These are phyloP conservation scores for Zaprionus lineosus DNA, from an alignment of 2,888 invertebrate species.

Conservation along the genomic window DNA sequence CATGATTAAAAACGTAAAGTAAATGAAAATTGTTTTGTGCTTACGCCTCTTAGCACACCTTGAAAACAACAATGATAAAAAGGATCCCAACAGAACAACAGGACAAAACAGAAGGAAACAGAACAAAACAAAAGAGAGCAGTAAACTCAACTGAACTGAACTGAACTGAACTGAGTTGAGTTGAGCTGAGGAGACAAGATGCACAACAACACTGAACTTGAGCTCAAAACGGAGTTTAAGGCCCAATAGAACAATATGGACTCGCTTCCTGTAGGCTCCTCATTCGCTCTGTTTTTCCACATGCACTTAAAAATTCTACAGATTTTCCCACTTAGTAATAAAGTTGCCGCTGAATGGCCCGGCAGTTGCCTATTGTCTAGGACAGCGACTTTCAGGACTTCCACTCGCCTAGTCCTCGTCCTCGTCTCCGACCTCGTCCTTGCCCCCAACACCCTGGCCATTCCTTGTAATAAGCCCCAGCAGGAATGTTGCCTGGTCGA, in stretches of 20 bases:
- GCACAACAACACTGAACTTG: conserved; percentile 22
- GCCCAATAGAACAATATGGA: conserved; percentile 44
- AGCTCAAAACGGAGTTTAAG: conserved; percentile 34
- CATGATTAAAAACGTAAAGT: conserved; percentile 75
- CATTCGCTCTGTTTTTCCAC: conserved; percentile 22
- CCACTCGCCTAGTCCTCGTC: not conserved
- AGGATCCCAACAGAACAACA: conserved; percentile 4
- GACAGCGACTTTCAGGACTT: conserved; percentile 18
- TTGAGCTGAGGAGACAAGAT: too few species aligned
- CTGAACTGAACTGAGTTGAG: conserved; percentile 16
- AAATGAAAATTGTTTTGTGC: conserved; percentile 79
- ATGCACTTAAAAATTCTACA: conserved; percentile 75
- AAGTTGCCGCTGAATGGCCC: conserved; percentile 66
- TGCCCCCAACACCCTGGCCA: not conserved
- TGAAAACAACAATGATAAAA: conserved; percentile 61
- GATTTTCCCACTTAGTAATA: conserved; percentile 78
- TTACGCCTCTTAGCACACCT: conserved; percentile 78
- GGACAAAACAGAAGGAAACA: too few species aligned
- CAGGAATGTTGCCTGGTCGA: conserved; percentile 4
- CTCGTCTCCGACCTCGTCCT: not conserved
- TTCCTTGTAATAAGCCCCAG: conserved; percentile 53
- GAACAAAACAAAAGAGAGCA: conserved; percentile 8
- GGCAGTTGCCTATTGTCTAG: conserved; percentile 58
- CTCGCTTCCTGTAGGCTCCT: conserved; percentile 29
- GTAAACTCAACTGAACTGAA: conserved; percentile 37